A percentile compares a stretch with the other conserved stretches of the same genome.
phyloP scores from a whole-genome alignment of 2,888 invertebrate genomes.

The Choristoneura rosaceana region DNA sequence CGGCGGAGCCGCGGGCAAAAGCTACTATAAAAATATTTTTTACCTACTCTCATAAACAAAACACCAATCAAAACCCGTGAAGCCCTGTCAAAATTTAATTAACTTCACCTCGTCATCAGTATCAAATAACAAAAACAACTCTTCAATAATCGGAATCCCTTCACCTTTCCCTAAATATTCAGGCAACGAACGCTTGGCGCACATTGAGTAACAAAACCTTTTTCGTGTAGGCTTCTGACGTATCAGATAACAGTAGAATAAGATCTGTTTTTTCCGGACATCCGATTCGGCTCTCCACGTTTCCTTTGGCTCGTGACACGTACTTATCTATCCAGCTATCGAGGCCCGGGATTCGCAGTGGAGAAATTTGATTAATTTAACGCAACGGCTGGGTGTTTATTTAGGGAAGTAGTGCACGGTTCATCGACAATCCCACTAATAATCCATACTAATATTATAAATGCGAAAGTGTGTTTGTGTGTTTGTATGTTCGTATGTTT shows the following conservation, averaged over 20 bases:
- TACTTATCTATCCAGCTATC: slow-evolving; percentile 29
- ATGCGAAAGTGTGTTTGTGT: too few relatives aligned
- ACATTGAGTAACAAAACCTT: slow-evolving; percentile 32
- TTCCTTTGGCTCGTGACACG: slow-evolving; percentile 33
- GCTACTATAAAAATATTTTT: too few relatives aligned
- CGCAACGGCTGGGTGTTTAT: background rate
- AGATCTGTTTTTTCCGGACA: slow-evolving; percentile 31
- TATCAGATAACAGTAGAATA: slow-evolving; percentile 30
- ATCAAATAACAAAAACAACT: slow-evolving; percentile 2
- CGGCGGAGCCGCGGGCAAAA: too few relatives aligned
- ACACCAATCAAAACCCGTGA: background rate
- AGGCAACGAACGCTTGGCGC: background rate
- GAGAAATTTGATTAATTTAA: slow-evolving; percentile 23
- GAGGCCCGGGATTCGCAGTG: slow-evolving; percentile 9
- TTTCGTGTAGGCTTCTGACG: slow-evolving; percentile 17
- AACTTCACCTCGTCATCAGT: background rate
- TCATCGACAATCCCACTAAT: too few relatives aligned
- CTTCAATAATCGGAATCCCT: slow-evolving; percentile 12
- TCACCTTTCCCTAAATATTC: slow-evolving; percentile 20
- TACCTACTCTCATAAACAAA: too few relatives aligned
- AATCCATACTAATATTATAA: too few relatives aligned
- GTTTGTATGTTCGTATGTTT: too few relatives aligned
- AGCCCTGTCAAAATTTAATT: background rate
- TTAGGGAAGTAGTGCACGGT: too few relatives aligned
- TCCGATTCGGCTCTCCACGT: slow-evolving; percentile 24